phyloP scores from a whole-genome alignment of 2,113 vertebrate genomes.

The Tragulus kanchil region DNA sequence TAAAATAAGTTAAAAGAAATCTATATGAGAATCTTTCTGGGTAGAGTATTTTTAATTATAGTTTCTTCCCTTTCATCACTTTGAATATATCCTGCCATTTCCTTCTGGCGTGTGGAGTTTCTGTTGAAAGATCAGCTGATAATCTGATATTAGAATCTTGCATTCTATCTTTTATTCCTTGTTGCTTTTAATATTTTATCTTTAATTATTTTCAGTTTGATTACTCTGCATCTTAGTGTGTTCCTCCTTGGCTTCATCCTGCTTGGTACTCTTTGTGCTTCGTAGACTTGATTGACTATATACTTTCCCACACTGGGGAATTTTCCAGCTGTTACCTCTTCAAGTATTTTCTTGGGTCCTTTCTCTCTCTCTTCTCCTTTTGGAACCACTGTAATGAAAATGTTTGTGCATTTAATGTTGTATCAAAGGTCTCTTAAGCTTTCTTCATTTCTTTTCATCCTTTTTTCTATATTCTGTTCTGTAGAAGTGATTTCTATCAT shows the following conservation, averaged over 20 bases:
- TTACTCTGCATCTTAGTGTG: neutral
- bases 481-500: neutral
- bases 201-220: neutral
- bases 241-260: neutral
- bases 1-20: neutral
- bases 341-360: neutral
- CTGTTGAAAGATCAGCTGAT: neutral
- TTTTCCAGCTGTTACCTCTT: neutral
- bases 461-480: neutral
- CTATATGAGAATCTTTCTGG: neutral
- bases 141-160: neutral
- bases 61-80: neutral
- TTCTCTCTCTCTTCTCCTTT: neutral
- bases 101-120: neutral
- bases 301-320: neutral
- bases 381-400: neutral
- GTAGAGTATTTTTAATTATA: neutral
- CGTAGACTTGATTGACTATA: neutral
- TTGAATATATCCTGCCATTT: neutral
- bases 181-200: neutral
- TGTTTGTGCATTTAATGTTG: neutral
- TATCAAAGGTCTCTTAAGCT: neutral
- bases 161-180: neutral
- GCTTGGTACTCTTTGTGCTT: neutral
- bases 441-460: neutral